Evolutionary conservation across 2,888 invertebrate genomes (phyloP), one percentile per base, ranked within the genome.

Genomic region (Thymelicus lineola): DNA sequence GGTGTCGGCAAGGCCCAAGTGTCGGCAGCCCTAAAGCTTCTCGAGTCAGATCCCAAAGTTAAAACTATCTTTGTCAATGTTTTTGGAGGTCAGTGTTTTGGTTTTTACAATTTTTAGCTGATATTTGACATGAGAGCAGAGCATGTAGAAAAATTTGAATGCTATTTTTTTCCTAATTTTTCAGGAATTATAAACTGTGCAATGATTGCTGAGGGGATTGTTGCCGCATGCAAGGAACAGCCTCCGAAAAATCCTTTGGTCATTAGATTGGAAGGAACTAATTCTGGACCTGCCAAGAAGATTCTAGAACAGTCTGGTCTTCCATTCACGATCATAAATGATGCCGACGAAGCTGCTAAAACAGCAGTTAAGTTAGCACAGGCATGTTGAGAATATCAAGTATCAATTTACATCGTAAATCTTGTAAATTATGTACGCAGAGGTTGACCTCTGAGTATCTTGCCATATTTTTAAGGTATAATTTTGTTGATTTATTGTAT

Each of bases 11-110:
- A 99, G 83, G 95, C 97, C 28, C 99, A 99, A 94, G 99, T 99
- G 0, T 95, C 96, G 69, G 96, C 98, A 76, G 99, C 99, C 3
- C 97, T 99, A 87, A 95, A 96, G 85, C 97, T 99, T 75, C 94
- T 99, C 67, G 97, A 97, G 36, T 93, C 95, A 77, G 98, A 98
- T 92, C 95, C 96, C 42, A 97, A 97, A 88, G 99, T 99, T 0
- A 97, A 98, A 77, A 97, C 98, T 7, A 97, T 99, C 78, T 95
- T 99, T 73, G 99, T 99, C 0, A 99, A 99, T 93, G 98, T 99
- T 2, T 99, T 99, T 94, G 99, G 98, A 76, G 95, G 94, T 94
- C 76, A 84, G 84, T 66, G 58, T 36, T 61, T 48, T 7, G 15
- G 12, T 42, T 28, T 28, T 28, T 28, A 28, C 42, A 42, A 42